A percentile compares a stretch with the other conserved stretches of the same genome.
Conservation (phyloP, 2,888 invertebrate species). For the Lasius fuliginosus region DNA sequence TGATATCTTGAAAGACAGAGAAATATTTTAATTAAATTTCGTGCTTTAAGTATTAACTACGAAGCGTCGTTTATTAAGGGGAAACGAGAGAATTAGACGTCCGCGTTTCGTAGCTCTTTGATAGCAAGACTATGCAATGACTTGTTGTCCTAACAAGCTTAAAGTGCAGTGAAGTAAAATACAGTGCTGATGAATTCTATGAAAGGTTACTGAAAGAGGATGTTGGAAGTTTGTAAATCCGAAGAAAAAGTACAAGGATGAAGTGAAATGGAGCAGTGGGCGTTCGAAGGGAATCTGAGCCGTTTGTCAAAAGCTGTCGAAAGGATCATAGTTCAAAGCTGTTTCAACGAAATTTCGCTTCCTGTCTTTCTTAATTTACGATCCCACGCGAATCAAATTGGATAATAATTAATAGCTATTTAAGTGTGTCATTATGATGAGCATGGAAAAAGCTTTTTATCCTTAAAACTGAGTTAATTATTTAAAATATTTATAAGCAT, state of each 20-base stretch:
- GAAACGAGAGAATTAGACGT: slow-evolving; percentile 18
- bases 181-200: slow-evolving; percentile 5
- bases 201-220: slow-evolving; percentile 13
- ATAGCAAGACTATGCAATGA: neutral
- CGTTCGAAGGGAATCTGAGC: slow-evolving; percentile 41
- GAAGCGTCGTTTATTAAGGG: slow-evolving; percentile 4
- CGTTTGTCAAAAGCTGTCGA: slow-evolving; percentile 36
- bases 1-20: neutral
- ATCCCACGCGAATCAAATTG: slow-evolving; percentile 11
- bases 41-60: neutral
- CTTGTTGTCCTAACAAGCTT: slow-evolving; percentile 42
- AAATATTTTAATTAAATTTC: neutral
- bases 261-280: slow-evolving; percentile 32
- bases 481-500: neutral
- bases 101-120: slow-evolving; percentile 6
- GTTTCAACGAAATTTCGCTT: slow-evolving; percentile 42
- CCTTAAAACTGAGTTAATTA: neutral
- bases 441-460: neutral
- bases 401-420: slow-evolving; percentile 33
- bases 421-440: slow-evolving; percentile 10
- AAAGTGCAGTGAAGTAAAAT: slow-evolving; percentile 22
- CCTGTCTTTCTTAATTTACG: neutral
- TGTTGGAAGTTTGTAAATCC: slow-evolving; percentile 22
- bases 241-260: slow-evolving; percentile 29
- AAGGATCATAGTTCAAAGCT: slow-evolving; percentile 49